Evolutionary conservation across 2,113 vertebrate species (phyloP), one percentile per base, ranked within the genome.

Genomic region (Cepphus grylle): DNA sequence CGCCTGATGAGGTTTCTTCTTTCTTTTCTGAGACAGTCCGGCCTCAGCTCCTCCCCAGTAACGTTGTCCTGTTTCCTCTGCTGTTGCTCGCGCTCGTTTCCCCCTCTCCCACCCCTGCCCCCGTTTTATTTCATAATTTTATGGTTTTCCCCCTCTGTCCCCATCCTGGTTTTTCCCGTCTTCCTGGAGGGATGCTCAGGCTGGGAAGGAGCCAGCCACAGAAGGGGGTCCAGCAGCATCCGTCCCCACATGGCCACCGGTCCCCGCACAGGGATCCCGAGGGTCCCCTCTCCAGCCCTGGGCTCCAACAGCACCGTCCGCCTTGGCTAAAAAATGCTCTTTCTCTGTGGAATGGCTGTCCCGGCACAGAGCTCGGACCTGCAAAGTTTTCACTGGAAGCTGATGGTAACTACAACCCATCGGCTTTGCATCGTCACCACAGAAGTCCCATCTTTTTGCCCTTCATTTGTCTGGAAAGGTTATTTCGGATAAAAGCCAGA

Each of bases 371-470:
- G 38, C 27, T 40, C 1, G 5, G 47, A 21, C 11, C 43, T 34
- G 52, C 42, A 56, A 72, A 55, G 23, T 45, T 63, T 58, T 29
- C 3, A 2, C 42, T 38, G 38, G 67, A 69, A 76, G 36, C 9
- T 67, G 29, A 5, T 23, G 78, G 56, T 69, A 30, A 36, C 20
- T 23, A 2, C 8, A 26, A 7, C 73, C 86, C 38, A 6, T 26
- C 21, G 49, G 59, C 45, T 42, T 59, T 19, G 5, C 29, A 5
- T 10, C 29, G 0, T 36, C 0, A 0, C 1, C 9, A 9, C 29
- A 9, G 14, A 26, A 8, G 17, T 74, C 47, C 26, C 66, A 11
- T 22, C 8, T 0, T 9, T 55, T 38, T 27, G 42, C 27, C 14
- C 22, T 45, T 65, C 5, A 0, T 14, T 61, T 32, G 12, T 9